A percentile compares a stretch with the other conserved stretches of the same genome.
phyloP scores from a whole-genome alignment of 2,113 vertebrate species.

The Eurypyga helias region DNA sequence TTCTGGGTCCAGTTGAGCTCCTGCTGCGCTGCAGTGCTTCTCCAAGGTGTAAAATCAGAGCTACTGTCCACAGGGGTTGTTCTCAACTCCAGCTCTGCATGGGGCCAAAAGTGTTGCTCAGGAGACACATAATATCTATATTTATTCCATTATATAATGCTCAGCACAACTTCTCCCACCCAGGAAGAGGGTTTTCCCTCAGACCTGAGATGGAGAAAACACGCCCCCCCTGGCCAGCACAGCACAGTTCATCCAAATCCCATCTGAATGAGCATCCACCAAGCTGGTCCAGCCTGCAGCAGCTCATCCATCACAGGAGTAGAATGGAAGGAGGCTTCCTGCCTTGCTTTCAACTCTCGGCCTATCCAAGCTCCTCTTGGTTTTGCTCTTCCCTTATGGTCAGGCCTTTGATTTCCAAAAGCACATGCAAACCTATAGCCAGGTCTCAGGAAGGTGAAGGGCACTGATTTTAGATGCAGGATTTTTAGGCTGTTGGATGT shows the following conservation, averaged over 20 bases:
- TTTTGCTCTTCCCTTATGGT: neutral
- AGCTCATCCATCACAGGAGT: neutral
- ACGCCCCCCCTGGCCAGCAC: neutral
- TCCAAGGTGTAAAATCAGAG: neutral
- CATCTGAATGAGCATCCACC: rapidly evolving
- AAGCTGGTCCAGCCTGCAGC: neutral
- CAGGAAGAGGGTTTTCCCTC: neutral
- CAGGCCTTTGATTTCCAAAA: neutral
- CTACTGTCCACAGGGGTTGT: rapidly evolving
- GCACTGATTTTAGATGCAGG: neutral
- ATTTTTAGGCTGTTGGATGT: neutral
- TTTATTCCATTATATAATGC: neutral
- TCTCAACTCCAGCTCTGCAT: rapidly evolving
- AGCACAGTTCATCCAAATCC: neutral
- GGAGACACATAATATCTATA: neutral
- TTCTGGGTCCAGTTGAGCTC: neutral
- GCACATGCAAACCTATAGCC: neutral
- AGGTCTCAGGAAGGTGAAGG: neutral
- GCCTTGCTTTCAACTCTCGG: neutral
- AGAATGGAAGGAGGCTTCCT: neutral
- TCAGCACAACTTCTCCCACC: neutral
- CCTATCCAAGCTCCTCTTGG: neutral
- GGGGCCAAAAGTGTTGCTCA: neutral
- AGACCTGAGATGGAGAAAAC: neutral
- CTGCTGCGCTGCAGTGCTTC: neutral